A percentile compares a stretch with the other conserved stretches of the same genome.
Conservation (phyloP, 2,797 vertebrate species). For the Paedocypris micromegethes region DNA sequence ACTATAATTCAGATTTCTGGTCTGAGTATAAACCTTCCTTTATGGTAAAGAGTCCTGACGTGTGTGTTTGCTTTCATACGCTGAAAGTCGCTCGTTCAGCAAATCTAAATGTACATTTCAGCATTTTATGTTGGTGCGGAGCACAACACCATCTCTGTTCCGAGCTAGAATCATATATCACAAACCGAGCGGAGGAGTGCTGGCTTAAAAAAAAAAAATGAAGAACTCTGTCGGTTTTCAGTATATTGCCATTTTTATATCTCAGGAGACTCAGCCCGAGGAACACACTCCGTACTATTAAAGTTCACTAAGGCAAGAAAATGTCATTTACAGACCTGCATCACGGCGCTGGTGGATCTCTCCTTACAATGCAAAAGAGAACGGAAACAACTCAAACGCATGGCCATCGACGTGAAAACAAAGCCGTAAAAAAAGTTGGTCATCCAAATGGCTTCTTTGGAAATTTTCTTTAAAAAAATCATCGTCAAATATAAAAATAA, state of each 20-base stretch:
- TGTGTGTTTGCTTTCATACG: constrained; percentile 1
- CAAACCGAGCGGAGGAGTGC: neutral
- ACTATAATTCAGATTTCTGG: no score
- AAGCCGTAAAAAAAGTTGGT: constrained; percentile 36
- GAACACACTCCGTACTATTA: constrained; percentile 18
- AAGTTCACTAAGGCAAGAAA: constrained; percentile 46
- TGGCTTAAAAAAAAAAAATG: constrained; percentile 5
- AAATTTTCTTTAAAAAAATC: constrained; percentile 54
- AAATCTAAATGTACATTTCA: neutral
- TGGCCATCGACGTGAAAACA: constrained; percentile 40
- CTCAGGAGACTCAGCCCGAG: constrained; percentile 13
- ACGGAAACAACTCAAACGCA: constrained; percentile 9
- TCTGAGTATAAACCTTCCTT: neutral
- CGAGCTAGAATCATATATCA: constrained; percentile 6
- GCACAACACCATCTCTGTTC: neutral
- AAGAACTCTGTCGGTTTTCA: constrained; percentile 17
- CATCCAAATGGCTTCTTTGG: constrained; percentile 59
- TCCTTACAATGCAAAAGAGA: constrained; percentile 20
- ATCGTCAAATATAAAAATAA: constrained; percentile 63
- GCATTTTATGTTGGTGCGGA: neutral
- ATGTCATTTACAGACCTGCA: constrained; percentile 38
- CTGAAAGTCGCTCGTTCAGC: neutral
- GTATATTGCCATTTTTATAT: constrained; percentile 32
- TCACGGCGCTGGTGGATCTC: constrained; percentile 17
- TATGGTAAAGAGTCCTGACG: neutral